Conservation (phyloP, 2,888 invertebrate genomes). For the Hydraecia micacea region DNA sequence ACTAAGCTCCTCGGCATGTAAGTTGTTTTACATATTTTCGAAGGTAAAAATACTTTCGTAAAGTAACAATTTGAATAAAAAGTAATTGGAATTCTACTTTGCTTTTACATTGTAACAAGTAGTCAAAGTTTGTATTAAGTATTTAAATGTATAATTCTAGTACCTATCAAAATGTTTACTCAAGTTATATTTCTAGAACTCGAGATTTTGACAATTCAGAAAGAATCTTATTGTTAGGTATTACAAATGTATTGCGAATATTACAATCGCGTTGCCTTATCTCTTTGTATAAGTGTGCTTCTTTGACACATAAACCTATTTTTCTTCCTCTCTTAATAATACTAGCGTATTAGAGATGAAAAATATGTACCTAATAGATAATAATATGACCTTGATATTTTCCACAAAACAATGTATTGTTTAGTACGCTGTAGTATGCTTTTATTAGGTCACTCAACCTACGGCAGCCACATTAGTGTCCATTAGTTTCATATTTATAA, state of each 20-base stretch:
- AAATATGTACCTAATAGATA: background rate
- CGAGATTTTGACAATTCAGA: background rate
- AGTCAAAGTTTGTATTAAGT: constrained; percentile 21
- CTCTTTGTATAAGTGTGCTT: background rate
- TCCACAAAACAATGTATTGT: constrained; percentile 35
- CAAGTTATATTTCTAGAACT: background rate
- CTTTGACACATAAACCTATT: background rate
- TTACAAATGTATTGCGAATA: background rate
- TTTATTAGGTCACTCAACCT: constrained; percentile 30
- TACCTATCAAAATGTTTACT: background rate
- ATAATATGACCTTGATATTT: constrained; percentile 12
- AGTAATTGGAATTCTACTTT: constrained; percentile 32
- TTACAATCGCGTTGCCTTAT: background rate
- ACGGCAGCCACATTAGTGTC: constrained; percentile 16
- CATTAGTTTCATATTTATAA: constrained; percentile 35
- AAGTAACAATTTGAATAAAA: constrained; percentile 37
- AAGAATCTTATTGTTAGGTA: background rate
- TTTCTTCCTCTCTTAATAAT: background rate
- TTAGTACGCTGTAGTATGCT: constrained; percentile 1
- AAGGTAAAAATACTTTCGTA: constrained; percentile 51
- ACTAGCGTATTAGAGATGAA: constrained; percentile 6
- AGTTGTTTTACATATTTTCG: constrained; percentile 66
- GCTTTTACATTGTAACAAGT: constrained; percentile 10
- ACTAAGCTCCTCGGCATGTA: constrained; percentile 60
- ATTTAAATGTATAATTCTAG: constrained; percentile 28